Evolutionary conservation across 2,888 invertebrate genomes (phyloP).

Genomic region (Galerucella nymphaeae): DNA sequence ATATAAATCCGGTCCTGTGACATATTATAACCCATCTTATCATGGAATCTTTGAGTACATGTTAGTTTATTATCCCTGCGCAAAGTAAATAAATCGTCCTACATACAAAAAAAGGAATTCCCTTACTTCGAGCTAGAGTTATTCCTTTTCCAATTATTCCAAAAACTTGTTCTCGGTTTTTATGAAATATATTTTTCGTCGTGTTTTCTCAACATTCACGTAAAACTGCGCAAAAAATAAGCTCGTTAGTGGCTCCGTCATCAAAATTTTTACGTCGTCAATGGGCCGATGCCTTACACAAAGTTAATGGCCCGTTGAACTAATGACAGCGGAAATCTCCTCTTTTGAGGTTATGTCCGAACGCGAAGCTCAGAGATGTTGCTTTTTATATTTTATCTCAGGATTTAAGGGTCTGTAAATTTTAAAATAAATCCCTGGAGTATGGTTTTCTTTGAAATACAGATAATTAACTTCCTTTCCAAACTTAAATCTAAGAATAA

Average conservation of each 20-base stretch:
- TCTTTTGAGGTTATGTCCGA: conserved; percentile 26
- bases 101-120: too few relatives aligned
- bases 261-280: conserved; percentile 16
- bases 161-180: too few relatives aligned
- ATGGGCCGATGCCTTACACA: conserved; percentile 16
- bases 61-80: too few relatives aligned
- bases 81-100: too few relatives aligned
- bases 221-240: conserved; percentile 3
- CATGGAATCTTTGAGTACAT: too few relatives aligned
- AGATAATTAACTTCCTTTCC: not conserved
- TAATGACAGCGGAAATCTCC: conserved; percentile 24
- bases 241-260: conserved; percentile 15
- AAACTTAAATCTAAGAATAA: not conserved
- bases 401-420: conserved; percentile 3
- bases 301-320: conserved; percentile 29
- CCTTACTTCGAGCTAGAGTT: too few relatives aligned
- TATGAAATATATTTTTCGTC: not conserved
- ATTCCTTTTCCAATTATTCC: too few relatives aligned
- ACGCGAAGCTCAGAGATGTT: conserved; percentile 3
- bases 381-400: conserved; percentile 3
- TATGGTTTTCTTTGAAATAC: not conserved
- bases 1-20: too few relatives aligned
- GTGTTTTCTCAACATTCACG: not conserved
- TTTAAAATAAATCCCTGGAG: not conserved
- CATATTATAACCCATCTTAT: too few relatives aligned